Conservation (phyloP, 1,140 invertebrate species). For the Harpegnathos saltator region DNA sequence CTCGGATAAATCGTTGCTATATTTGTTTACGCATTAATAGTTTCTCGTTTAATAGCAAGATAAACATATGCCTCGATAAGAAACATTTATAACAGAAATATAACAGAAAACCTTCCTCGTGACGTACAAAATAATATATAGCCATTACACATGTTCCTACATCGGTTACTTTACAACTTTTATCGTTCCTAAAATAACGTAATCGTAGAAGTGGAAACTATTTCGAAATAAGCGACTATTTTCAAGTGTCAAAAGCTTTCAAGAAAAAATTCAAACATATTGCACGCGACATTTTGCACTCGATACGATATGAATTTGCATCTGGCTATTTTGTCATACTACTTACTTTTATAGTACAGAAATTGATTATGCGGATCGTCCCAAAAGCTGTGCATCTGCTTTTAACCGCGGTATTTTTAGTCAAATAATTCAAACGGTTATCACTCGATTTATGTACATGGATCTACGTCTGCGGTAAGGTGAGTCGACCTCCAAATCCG, state of each 20-base stretch:
- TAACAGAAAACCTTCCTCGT: too few species aligned
- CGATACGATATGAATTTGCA: background rate
- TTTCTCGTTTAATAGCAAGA: constrained; percentile 4
- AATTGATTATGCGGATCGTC: background rate
- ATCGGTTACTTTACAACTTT: background rate
- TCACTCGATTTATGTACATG: too few species aligned
- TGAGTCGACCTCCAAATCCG: too few species aligned
- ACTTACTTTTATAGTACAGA: background rate
- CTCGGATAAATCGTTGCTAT: background rate
- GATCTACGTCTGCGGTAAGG: too few species aligned
- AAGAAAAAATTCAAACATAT: background rate
- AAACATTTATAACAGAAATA: too few species aligned
- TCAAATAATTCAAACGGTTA: too few species aligned
- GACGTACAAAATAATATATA: too few species aligned
- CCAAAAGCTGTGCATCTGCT: background rate
- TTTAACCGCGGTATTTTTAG: background rate
- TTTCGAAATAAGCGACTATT: background rate
- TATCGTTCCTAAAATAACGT: background rate
- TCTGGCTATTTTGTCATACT: background rate
- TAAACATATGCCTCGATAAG: background rate
- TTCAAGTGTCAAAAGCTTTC: background rate
- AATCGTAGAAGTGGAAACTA: background rate
- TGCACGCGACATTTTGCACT: background rate
- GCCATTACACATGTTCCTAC: background rate
- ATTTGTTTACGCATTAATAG: background rate